phyloP scores from a whole-genome alignment of 2,797 vertebrate genomes.

The Decapterus maruadsi region DNA sequence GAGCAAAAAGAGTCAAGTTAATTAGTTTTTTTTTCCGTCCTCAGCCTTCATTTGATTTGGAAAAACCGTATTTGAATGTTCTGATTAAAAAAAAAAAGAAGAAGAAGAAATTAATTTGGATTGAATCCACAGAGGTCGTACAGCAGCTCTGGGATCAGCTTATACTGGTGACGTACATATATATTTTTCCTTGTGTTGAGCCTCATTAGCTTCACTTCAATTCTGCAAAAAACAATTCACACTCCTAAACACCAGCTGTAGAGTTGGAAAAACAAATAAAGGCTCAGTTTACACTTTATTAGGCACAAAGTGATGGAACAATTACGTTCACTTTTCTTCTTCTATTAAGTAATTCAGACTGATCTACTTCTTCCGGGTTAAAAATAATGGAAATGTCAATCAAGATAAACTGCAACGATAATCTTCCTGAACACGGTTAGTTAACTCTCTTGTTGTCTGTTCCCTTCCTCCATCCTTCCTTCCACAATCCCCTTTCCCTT shows the following conservation, averaged over 20 bases:
- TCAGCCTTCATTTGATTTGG: constrained; percentile 12
- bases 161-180: neutral
- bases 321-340: neutral
- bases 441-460: too few species aligned
- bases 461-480: too few species aligned
- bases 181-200: constrained; percentile 14
- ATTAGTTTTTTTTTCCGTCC: constrained; percentile 25
- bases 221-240: constrained; percentile 10
- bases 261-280: neutral
- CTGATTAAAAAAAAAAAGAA: constrained; percentile 11
- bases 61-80: constrained; percentile 39
- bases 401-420: too few species aligned
- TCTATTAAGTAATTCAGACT: too few species aligned
- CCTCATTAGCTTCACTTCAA: constrained; percentile 33
- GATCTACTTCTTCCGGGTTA: too few species aligned
- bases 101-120: constrained; percentile 47
- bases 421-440: neutral
- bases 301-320: neutral
- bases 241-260: constrained; percentile 12
- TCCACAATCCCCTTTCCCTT: too few species aligned
- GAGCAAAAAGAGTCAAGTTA: constrained; percentile 42
- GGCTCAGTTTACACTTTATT: neutral
- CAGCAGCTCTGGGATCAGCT: constrained; percentile 5
- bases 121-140: constrained; percentile 34
- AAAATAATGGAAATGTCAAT: too few species aligned